These are phyloP conservation scores for Acrobasis repandana DNA, from an alignment of 2,888 invertebrate genomes.

Conservation along the genomic window DNA sequence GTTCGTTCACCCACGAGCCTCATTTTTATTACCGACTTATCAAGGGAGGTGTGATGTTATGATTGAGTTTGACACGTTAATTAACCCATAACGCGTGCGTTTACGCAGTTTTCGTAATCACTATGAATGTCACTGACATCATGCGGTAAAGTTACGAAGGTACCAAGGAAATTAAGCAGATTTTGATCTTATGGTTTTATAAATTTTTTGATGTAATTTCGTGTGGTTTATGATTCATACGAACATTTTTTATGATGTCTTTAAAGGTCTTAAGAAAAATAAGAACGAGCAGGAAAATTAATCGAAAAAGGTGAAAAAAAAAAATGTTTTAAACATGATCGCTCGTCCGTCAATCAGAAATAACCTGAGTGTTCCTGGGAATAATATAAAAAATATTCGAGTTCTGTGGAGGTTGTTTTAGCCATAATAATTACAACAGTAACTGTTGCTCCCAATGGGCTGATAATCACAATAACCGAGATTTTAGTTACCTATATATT, in stretches of 20 bases:
- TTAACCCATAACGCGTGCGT: neutral
- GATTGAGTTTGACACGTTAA: conserved; percentile 1
- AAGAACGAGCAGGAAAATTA: too few species aligned
- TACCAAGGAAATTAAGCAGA: neutral
- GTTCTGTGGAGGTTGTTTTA: too few species aligned
- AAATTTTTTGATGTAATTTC: neutral
- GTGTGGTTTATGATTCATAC: neutral
- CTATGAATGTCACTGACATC: neutral
- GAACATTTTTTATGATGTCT: neutral
- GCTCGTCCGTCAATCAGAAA: too few species aligned
- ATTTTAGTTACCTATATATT: too few species aligned
- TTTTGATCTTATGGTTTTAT: neutral
- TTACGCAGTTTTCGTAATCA: conserved; percentile 2
- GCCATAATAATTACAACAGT: too few species aligned
- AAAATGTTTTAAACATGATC: too few species aligned
- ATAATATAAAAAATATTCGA: too few species aligned
- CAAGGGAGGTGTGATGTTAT: neutral
- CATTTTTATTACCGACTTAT: neutral
- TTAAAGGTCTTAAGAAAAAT: too few species aligned
- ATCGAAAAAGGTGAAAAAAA: too few species aligned
- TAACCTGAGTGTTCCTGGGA: too few species aligned
- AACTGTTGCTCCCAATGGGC: too few species aligned
- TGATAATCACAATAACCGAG: too few species aligned
- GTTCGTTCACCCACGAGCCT: neutral
- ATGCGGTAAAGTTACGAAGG: neutral